Conservation (phyloP, 2,888 invertebrate species). For the Pomacea canaliculata region DNA sequence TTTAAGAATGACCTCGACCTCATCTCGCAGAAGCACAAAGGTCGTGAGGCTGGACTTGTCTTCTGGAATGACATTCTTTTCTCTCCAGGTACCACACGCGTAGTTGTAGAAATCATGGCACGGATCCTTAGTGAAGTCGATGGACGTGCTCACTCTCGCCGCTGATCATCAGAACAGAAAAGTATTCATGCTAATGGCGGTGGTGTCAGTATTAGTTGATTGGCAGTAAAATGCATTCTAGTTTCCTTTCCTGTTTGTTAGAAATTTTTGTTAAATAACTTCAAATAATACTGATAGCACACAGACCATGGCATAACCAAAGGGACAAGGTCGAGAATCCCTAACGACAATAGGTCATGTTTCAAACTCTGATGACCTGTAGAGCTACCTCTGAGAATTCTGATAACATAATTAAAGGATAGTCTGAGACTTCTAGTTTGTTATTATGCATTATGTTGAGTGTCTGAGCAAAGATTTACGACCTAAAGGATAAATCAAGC, state of each 20-base stretch:
- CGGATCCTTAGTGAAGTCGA: conserved; percentile 82
- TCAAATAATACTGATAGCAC: no score
- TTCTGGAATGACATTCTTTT: conserved; percentile 85
- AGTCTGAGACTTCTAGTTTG: no score
- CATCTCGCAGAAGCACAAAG: conserved; percentile 87
- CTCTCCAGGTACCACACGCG: conserved; percentile 89
- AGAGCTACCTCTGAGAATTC: no score
- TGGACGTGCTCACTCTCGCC: conserved; percentile 81
- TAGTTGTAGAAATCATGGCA: conserved; percentile 87
- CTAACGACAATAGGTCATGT: background rate
- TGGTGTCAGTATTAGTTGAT: background rate
- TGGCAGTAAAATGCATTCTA: no score
- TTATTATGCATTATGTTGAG: no score
- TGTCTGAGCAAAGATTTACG: background rate
- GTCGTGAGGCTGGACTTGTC: conserved; percentile 85
- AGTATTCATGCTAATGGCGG: no score
- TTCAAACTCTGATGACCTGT: no score
- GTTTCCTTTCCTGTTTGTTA: background rate
- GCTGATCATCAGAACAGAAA: conserved; percentile 72
- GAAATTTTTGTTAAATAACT: no score
- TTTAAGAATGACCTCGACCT: conserved; percentile 83
- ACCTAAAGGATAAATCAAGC: background rate
- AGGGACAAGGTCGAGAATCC: background rate
- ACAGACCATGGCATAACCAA: background rate
- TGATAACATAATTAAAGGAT: no score